A percentile compares a stretch with the other conserved stretches of the same genome.
These are phyloP conservation scores for Hylyphantes graminicola DNA, from an alignment of 1,140 invertebrate genomes.

Conservation along the genomic window DNA sequence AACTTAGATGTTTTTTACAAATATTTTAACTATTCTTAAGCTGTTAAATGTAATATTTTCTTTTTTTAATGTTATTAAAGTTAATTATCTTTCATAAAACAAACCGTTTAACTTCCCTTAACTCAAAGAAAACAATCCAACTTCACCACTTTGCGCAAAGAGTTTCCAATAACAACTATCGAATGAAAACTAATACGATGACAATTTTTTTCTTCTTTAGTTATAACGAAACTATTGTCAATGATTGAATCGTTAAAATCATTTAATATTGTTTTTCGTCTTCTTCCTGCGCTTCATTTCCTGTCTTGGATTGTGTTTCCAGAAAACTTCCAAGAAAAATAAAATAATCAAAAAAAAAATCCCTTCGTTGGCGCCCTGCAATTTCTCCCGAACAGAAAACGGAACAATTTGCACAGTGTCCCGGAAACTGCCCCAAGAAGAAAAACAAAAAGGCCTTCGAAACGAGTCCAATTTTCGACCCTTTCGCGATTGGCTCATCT, in stretches of 20 bases:
- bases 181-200: neutral
- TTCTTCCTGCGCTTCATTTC: conserved; percentile 11
- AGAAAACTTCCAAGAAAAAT: neutral
- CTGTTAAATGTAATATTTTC: neutral
- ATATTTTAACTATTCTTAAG: neutral
- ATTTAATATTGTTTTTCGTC: conserved; percentile 22
- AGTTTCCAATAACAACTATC: too few species aligned
- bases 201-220: neutral
- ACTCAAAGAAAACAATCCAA: too few species aligned
- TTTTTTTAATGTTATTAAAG: neutral
- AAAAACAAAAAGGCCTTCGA: conserved; percentile 39
- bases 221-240: conserved; percentile 16
- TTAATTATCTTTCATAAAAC: too few species aligned
- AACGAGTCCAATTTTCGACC: conserved; percentile 55
- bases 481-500: conserved; percentile 54
- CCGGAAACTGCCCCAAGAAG: conserved; percentile 13
- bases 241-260: conserved; percentile 26
- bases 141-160: too few species aligned
- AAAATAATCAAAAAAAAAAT: conserved; percentile 7
- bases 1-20: neutral
- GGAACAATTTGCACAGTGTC: conserved; percentile 23
- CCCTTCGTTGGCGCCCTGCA: neutral
- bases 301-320: conserved; percentile 1
- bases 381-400: conserved; percentile 4
- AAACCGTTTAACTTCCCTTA: too few species aligned